Evolutionary conservation across 2,113 vertebrate genomes (phyloP), one percentile per base, ranked within the genome.

Genomic region (Erythrocercus mccallii): DNA sequence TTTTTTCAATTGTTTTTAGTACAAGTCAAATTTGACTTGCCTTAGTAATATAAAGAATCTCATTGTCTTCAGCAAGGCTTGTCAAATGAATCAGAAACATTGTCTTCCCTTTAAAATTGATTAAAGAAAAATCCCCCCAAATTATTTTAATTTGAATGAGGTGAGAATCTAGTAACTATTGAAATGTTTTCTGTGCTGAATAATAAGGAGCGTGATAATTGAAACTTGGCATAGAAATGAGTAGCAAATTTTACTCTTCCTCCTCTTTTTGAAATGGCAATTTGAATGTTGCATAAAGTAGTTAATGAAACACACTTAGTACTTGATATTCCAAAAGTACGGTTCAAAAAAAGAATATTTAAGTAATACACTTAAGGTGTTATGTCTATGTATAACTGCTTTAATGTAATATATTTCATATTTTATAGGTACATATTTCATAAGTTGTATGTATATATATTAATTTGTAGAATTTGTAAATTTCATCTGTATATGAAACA

Each of bases 1-100:
- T 94, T 97, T 94, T 92, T 94, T 70, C 69, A 51, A 61, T 90
- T 96, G 96, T 95, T 95, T 92, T 95, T 95, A 78, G 28, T 95
- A 91, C n/a, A 92, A 96, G 83, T 92, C 80, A 95, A 92, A 91
- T 88, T 93, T 94, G 88, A 92, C 73, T 95, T 96, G 47, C 56
- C 27, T 88, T 79, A 64, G 78, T 81, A 88, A 83, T 54, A 90
- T 33, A 91, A 93, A 95, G 91, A 83, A 71, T 92, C 65, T 86
- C 40, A 89, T 95, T 96, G 86, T 95, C 92, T 94, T 96, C 20
- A 2, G 31, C 48, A 76, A 85, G 88, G 25, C 88, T 86, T 95
- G 95, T 95, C 92, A 96, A 38, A 81, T 94, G 80, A 89, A 68
- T 60, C 60, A 92, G 91, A 94, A 96, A 96, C 88, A 95, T 57